Evolutionary conservation across 2,797 vertebrate genomes (phyloP).

Genomic region (Melanogrammus aeglefinus): DNA sequence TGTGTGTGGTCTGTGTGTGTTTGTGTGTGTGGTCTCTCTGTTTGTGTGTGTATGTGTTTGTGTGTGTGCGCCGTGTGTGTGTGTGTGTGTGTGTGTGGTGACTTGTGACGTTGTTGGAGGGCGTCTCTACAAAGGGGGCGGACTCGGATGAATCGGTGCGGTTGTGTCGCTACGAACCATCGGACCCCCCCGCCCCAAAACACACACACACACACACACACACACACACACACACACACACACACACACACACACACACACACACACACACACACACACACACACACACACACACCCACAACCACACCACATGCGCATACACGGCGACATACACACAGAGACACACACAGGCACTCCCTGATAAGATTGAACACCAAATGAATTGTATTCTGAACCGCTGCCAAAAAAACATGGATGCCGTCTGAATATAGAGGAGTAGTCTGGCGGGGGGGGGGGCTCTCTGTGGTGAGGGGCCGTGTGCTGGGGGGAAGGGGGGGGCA

Average conservation of each 20-base stretch:
- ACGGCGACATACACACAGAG: conserved; percentile 17
- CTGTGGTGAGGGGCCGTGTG: conserved; percentile 29
- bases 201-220: background rate
- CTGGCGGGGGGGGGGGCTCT: conserved; percentile 26
- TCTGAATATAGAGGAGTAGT: conserved; percentile 55
- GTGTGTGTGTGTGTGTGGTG: background rate
- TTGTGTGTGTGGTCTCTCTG: no score
- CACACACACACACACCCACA: conserved; percentile 32
- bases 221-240: background rate
- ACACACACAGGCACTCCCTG: conserved; percentile 58
- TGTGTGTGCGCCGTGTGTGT: background rate
- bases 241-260: conserved; percentile 51
- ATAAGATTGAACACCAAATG: conserved; percentile 65
- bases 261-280: conserved; percentile 19
- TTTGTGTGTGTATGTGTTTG: no score
- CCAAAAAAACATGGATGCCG: conserved; percentile 53
- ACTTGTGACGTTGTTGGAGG: background rate
- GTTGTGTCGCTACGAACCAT: conserved; percentile 53
- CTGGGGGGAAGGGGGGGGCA: conserved; percentile 39
- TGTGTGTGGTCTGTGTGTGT: no score
- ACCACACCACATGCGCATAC: background rate
- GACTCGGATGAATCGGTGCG: background rate
- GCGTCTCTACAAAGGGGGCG: background rate
- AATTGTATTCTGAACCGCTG: conserved; percentile 60
- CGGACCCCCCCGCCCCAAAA: conserved; percentile 45